Base-by-base conservation (phyloP, 2,888 invertebrate genomes). In the Fragum fragum region DNA sequence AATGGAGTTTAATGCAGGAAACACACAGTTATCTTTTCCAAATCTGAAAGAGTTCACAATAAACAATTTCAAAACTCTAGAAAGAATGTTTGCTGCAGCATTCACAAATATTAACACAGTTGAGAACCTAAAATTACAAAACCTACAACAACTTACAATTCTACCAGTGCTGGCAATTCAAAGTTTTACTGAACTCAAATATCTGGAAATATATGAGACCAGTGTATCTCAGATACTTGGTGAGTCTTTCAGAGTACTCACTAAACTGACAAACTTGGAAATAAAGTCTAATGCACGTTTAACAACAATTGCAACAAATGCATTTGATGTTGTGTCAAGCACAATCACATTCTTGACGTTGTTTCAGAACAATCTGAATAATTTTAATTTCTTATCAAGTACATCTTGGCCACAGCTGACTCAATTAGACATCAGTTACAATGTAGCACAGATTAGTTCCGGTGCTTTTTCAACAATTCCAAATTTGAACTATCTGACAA, bases 401-500 rank as follows among this genome's bases (percentile, higher is more conserved):
- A 42, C 66, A n/a, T 73, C 55, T n/a, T 89, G 88, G 88, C 52
- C 72, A 18, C 76, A 75, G 23, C 73, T 92, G 6, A 79, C 79
- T 29, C 84, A 86, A 16, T 71, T 92, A 16, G 85, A 87, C 52
- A 73, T 92, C 28, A 85, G 81, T 11, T 81, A 87, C 18, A 90
- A 89, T 68, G 32, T 91, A 11, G 76, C 28, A 18, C 72, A 53
- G 6, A 80, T 92, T 18, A 87, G 88, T 29, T 69, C 79, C 28
- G 85, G 81, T 18, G 79, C 86, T 9, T 91, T 93, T 73, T 70
- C 72, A 28, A 86, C 87, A 47, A 88, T 90, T 81, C 85, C 75
- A 14, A 61, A 79, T 1, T 74, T 92, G 39, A 53, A 68, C 23
- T 85, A 79, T 39, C 79, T 93, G 14, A 83, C 88, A 61, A 81